Evolutionary conservation across 2,113 vertebrate species (phyloP).

Genomic region (Trematomus loennbergii): DNA sequence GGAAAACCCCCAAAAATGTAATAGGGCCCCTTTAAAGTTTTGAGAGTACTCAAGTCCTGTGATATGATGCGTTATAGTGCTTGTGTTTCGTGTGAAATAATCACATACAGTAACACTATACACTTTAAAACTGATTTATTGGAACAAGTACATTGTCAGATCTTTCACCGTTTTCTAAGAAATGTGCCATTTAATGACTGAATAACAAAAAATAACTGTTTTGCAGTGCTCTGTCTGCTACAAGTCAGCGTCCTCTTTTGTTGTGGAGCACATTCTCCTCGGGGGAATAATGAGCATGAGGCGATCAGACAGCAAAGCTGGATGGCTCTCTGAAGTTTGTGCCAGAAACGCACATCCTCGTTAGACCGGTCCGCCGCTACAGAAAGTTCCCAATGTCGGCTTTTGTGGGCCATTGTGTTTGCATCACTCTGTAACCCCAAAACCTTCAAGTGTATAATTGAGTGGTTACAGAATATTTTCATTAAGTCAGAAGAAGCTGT

Average conservation of each 20-base stretch:
- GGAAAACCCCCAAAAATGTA: too few relatives aligned
- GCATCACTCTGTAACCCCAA: slow-evolving; percentile 55
- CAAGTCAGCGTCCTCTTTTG: slow-evolving; percentile 60
- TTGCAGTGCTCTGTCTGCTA: slow-evolving; percentile 40
- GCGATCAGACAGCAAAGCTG: slow-evolving; percentile 67
- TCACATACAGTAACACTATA: neutral
- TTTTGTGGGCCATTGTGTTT: slow-evolving; percentile 64
- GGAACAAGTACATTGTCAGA: neutral
- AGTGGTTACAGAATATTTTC: slow-evolving; percentile 73
- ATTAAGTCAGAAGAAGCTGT: slow-evolving; percentile 67
- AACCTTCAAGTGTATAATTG: slow-evolving; percentile 66
- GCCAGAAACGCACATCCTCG: slow-evolving; percentile 67
- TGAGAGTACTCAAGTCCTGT: neutral
- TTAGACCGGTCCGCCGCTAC: slow-evolving; percentile 64
- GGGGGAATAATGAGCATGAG: slow-evolving; percentile 70
- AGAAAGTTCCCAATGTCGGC: slow-evolving; percentile 53
- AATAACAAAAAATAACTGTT: slow-evolving; percentile 8
- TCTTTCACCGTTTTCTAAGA: slow-evolving; percentile 3
- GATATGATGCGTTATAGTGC: neutral
- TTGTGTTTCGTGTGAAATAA: neutral
- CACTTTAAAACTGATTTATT: slow-evolving; percentile 7
- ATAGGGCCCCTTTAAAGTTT: too few relatives aligned
- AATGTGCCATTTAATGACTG: slow-evolving; percentile 12
- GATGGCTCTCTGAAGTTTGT: slow-evolving; percentile 62
- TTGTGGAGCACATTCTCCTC: slow-evolving; percentile 54